These are phyloP conservation scores for Podabrus alpinus DNA, from an alignment of 2,888 invertebrate genomes.

Conservation along the genomic window DNA sequence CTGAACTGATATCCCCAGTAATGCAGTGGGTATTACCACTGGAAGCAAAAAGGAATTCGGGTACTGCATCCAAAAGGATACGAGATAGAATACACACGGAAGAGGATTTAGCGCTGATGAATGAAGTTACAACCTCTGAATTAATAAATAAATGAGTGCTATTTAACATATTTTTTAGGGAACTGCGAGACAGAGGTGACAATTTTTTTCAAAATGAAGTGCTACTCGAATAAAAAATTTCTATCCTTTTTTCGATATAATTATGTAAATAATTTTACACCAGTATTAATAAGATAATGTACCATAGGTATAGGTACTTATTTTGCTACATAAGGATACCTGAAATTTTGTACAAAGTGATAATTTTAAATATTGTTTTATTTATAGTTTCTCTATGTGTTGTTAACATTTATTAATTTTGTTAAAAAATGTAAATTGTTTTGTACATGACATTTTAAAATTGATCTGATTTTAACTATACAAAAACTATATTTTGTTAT, in stretches of 20 bases:
- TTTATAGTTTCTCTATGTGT: neutral
- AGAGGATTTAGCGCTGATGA: slow-evolving; percentile 1
- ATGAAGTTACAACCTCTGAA: slow-evolving; percentile 10
- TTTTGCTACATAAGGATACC: neutral
- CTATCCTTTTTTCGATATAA: neutral
- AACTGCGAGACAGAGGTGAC: neutral
- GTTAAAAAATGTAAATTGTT: neutral
- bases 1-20: slow-evolving; percentile 64
- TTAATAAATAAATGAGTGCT: neutral
- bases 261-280: neutral
- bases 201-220: neutral
- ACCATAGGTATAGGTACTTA: neutral
- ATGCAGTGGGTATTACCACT: slow-evolving; percentile 58
- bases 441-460: neutral
- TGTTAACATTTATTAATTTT: neutral
- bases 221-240: neutral
- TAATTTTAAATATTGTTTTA: neutral
- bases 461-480: neutral
- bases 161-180: neutral
- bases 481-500: neutral
- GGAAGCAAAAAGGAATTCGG: slow-evolving; percentile 40
- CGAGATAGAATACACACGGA: slow-evolving; percentile 4
- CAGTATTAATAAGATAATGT: neutral
- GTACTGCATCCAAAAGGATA: slow-evolving; percentile 35
- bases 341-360: neutral